Base-by-base conservation (phyloP, 2,888 invertebrate species). In the Cabera pusaria region DNA sequence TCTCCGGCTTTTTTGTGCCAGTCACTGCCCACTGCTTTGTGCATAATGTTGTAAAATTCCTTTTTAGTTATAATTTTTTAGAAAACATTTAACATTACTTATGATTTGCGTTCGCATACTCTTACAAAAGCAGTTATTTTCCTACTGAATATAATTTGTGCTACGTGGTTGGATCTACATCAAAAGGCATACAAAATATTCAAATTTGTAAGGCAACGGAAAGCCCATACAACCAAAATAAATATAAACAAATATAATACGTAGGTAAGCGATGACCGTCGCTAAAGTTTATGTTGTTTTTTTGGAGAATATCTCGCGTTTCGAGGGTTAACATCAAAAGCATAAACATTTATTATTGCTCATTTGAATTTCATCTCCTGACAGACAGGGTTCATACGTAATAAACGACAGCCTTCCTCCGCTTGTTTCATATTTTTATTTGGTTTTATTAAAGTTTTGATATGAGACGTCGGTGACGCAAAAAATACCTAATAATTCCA, bases 321-420 rank as follows among this genome's bases (percentile, higher is more conserved):
- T 34, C 23, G 57, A 70, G 68, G 75, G 71, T 66, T 69, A 53
- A 71, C 76, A 74, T 75, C 68, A 77, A 78, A 77, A 59, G 67
- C 59, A 69, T 82, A 75, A 83, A 83, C 78, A 75, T 58, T 59
- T 78, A 78, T 75, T 74, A 73, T 56, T 32, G 44, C 69, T 74
- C 81, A 80, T 84, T 80, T 80, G 81, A 84, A 82, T 84, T 83
- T 81, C 78, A 80, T 77, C 64, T 58, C 57, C 48, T 64, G 72
- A 68, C 69, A 62, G 60, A 64, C 65, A 58, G 10, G 31, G 47
- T 59, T 76, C 82, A 82, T 84, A 77, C 76, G 83, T 84, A 81
- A 72, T 79, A 80, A 78, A 76, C 55, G 59, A 32, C 22, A 48
- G 41, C 44, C 44, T 29, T 27, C 40, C 25, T 28, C 26, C 26